Percentiles rank a stretch among this genome's conserved stretches.
These are phyloP conservation scores for Sitta europaea DNA, from an alignment of 2,113 vertebrate species.

Conservation along the genomic window DNA sequence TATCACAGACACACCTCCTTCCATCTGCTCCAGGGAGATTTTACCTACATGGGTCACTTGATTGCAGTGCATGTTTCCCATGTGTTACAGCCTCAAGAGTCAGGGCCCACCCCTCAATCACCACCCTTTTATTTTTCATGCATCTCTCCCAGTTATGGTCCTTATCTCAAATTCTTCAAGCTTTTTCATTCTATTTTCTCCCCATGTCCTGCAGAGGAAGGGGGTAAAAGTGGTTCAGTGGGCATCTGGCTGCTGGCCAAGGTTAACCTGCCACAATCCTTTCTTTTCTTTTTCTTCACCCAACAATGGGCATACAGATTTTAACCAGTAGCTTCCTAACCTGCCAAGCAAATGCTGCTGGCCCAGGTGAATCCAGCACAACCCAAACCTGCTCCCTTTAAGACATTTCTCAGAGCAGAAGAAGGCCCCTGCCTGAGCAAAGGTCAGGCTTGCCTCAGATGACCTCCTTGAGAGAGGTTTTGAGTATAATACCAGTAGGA, in stretches of 20 bases:
- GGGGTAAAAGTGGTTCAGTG: not conserved
- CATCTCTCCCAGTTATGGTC: not conserved
- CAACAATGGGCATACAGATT: not conserved
- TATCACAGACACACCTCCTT: not conserved
- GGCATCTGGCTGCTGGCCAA: not conserved
- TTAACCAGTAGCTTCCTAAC: not conserved
- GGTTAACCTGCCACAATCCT: not conserved
- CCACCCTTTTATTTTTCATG: not conserved
- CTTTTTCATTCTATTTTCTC: not conserved
- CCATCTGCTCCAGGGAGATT: not conserved
- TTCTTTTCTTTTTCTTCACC: not conserved
- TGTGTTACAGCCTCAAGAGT: not conserved
- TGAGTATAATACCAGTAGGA: not conserved
- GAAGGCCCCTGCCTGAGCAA: not conserved
- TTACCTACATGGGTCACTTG: not conserved
- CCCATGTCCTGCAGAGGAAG: not conserved
- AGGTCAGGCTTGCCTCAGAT: not conserved
- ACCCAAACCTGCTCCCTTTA: not conserved
- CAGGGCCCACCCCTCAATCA: not conserved
- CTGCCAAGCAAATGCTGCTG: not conserved
- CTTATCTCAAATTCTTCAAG: not conserved
- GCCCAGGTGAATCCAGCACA: not conserved
- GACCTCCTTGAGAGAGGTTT: not conserved
- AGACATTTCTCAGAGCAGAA: not conserved
- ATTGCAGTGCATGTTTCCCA: not conserved